Percentiles rank a stretch among this genome's conserved stretches.
These are phyloP conservation scores for Drosophila quadrilineata DNA, from an alignment of 1,140 invertebrate species.

Conservation along the genomic window DNA sequence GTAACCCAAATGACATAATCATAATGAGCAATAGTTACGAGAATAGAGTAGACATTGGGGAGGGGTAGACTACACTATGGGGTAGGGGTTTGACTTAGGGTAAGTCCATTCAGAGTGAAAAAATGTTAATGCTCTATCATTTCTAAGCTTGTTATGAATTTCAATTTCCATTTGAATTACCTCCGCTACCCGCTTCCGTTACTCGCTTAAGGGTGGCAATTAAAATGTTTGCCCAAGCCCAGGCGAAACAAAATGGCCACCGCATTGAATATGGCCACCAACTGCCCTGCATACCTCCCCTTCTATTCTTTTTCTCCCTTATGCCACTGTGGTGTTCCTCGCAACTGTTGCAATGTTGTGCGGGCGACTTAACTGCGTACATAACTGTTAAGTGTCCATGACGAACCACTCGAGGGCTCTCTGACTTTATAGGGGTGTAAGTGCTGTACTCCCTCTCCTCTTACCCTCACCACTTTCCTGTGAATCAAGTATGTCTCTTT, in stretches of 20 bases:
- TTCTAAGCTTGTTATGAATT: constrained; percentile 20
- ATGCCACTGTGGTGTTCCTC: background rate
- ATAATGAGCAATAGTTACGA: too few relatives aligned
- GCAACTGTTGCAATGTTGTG: constrained; percentile 28
- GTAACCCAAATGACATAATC: constrained; percentile 71
- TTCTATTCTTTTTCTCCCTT: background rate
- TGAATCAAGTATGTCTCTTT: background rate
- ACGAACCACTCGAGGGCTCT: constrained; percentile 22
- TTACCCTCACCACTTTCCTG: background rate
- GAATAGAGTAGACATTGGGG: too few relatives aligned
- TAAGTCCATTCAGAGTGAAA: background rate
- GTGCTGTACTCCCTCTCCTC: background rate
- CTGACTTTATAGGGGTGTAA: constrained; percentile 12
- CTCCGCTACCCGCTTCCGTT: too few relatives aligned
- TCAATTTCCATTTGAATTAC: constrained; percentile 65
- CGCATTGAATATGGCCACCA: constrained; percentile 9
- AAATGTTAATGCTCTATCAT: background rate
- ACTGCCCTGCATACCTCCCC: background rate
- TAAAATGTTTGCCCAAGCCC: constrained; percentile 63
- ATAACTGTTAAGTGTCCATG: constrained; percentile 28
- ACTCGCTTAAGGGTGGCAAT: constrained; percentile 60
- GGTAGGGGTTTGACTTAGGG: too few relatives aligned
- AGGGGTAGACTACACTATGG: too few relatives aligned
- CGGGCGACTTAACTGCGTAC: constrained; percentile 11
- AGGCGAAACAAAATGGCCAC: constrained; percentile 56